A percentile compares a stretch with the other conserved stretches of the same genome.
Evolutionary conservation across 2,797 vertebrate genomes (phyloP).

Genomic region (Anguilla megastoma): DNA sequence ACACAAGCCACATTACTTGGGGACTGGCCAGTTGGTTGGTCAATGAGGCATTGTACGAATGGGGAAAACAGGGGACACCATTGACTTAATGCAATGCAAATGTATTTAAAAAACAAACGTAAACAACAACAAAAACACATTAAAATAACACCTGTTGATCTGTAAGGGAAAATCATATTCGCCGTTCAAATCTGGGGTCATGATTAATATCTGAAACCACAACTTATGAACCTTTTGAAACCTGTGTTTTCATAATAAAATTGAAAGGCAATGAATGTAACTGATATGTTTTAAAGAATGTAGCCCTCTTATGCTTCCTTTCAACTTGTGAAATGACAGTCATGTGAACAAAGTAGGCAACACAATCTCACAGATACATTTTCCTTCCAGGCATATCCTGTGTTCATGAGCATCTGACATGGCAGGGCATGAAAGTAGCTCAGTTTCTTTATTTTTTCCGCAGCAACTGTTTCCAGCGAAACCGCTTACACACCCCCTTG

Average conservation of each 20-base stretch:
- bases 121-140: neutral
- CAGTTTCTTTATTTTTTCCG: neutral
- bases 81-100: neutral
- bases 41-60: neutral
- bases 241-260: neutral
- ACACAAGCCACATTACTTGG: neutral
- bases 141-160: neutral
- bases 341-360: neutral
- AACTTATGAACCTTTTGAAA: neutral
- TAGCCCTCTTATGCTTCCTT: neutral
- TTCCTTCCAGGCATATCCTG: neutral
- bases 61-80: neutral
- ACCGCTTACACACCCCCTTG: neutral
- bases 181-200: neutral
- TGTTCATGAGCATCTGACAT: slow-evolving; percentile 6
- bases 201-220: neutral
- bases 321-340: neutral
- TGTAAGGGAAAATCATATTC: neutral
- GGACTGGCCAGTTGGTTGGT: neutral
- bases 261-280: neutral
- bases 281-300: neutral
- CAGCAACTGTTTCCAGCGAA: neutral
- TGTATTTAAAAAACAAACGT: neutral
- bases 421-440: neutral
- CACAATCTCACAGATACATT: neutral